These are phyloP conservation scores for Agrotis segetum DNA, from an alignment of 2,888 invertebrate genomes.

Conservation along the genomic window DNA sequence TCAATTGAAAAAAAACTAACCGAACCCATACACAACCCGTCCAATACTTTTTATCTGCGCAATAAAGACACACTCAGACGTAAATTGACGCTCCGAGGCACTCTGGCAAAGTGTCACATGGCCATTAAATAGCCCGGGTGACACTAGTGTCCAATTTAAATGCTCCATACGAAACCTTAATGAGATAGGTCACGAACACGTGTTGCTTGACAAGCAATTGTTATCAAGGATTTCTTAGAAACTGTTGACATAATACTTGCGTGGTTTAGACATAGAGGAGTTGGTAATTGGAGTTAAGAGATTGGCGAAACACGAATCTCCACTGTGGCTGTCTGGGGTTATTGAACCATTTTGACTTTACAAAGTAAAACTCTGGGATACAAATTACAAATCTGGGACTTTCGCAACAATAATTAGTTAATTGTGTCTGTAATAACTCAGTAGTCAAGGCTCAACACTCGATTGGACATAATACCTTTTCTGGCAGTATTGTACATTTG, in stretches of 20 bases:
- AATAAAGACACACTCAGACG: slow-evolving; percentile 17
- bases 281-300: slow-evolving; percentile 26
- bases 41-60: slow-evolving; percentile 11
- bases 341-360: too few species aligned
- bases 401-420: not conserved
- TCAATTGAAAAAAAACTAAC: not conserved
- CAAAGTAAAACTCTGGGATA: not conserved
- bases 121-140: slow-evolving; percentile 19
- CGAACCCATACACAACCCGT: not conserved
- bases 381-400: not conserved
- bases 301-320: not conserved
- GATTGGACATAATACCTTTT: not conserved
- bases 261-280: slow-evolving; percentile 35
- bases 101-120: slow-evolving; percentile 29
- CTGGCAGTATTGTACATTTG: not conserved
- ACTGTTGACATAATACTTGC: slow-evolving; percentile 48
- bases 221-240: slow-evolving; percentile 60
- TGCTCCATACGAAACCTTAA: slow-evolving; percentile 59
- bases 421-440: too few species aligned
- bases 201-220: slow-evolving; percentile 52
- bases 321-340: not conserved
- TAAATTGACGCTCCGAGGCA: slow-evolving; percentile 41
- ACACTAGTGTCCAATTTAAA: slow-evolving; percentile 52
- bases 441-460: not conserved
- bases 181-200: slow-evolving; percentile 68